Evolutionary conservation across 1,140 invertebrate species (phyloP).

Genomic region (Cecropterus lyciades): DNA sequence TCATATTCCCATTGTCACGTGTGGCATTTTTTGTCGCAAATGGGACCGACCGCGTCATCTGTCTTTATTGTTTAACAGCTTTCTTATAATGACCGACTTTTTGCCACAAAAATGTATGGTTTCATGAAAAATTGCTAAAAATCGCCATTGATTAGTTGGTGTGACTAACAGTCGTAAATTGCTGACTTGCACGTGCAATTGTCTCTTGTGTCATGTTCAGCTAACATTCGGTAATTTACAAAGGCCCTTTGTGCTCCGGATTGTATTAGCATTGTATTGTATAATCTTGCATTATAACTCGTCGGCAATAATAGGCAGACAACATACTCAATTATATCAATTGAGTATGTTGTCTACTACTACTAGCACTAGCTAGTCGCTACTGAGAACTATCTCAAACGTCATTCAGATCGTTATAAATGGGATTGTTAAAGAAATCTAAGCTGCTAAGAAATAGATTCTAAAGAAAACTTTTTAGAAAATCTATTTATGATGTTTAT

Average conservation of each 20-base stretch:
- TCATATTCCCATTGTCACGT: slow-evolving; percentile 63
- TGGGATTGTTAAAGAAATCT: too few species aligned
- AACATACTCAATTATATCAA: slow-evolving; percentile 20
- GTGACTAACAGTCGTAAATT: slow-evolving; percentile 43
- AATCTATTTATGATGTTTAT: too few species aligned
- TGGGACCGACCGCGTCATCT: slow-evolving; percentile 53
- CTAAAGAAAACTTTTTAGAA: too few species aligned
- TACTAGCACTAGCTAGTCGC: slow-evolving; percentile 22
- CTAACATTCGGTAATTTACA: slow-evolving; percentile 42
- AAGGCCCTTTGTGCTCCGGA: slow-evolving; percentile 40
- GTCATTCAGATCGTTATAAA: too few species aligned
- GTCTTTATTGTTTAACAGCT: slow-evolving; percentile 68
- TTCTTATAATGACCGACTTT: slow-evolving; percentile 27
- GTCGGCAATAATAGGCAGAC: slow-evolving; percentile 24
- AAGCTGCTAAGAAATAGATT: too few species aligned
- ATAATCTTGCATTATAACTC: slow-evolving; percentile 36
- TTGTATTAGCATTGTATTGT: too few species aligned
- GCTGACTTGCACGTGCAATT: slow-evolving; percentile 50
- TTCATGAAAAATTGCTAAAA: slow-evolving; percentile 9
- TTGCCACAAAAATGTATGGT: not conserved
- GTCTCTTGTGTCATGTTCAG: slow-evolving; percentile 48
- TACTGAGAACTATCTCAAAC: slow-evolving; percentile 5
- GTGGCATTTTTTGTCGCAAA: slow-evolving; percentile 63
- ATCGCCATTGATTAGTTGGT: slow-evolving; percentile 5
- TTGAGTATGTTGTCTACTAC: too few species aligned